Percentiles rank a stretch among this genome's conserved stretches.
Evolutionary conservation across 2,797 vertebrate species (phyloP).

Genomic region (Smutsia gigantea): DNA sequence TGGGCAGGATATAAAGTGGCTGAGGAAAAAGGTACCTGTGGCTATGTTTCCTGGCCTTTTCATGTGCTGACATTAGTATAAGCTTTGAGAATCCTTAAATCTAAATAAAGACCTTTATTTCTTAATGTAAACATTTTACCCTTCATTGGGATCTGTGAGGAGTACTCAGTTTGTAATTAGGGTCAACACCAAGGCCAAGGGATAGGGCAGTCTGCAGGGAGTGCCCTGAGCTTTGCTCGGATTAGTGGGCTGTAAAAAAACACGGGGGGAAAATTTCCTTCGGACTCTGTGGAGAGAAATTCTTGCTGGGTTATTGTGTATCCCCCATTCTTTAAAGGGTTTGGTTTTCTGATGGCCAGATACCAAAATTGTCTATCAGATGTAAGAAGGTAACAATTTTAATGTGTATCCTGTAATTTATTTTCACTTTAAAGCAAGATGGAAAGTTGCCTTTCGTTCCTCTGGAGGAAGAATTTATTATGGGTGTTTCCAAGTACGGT

Average conservation of each 20-base stretch:
- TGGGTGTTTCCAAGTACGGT: slow-evolving; percentile 97
- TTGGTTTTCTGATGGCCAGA: neutral
- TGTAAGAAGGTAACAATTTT: neutral
- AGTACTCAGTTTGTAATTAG: neutral
- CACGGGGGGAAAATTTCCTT: neutral
- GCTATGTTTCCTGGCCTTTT: neutral
- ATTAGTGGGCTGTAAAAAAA: neutral
- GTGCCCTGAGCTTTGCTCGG: neutral
- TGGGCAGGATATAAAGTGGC: neutral
- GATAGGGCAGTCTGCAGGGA: neutral
- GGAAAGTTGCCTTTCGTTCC: slow-evolving; percentile 98
- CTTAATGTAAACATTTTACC: neutral
- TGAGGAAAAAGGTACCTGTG: rapidly evolving
- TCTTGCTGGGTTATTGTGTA: neutral
- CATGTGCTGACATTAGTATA: rapidly evolving
- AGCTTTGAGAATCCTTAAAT: neutral
- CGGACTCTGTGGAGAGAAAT: neutral
- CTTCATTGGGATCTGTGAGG: neutral
- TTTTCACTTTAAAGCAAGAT: slow-evolving; percentile 93
- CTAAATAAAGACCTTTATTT: neutral
- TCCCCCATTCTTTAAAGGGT: neutral
- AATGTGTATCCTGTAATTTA: neutral
- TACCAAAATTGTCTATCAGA: neutral
- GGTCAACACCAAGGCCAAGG: neutral
- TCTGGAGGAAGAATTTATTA: slow-evolving; percentile 95